phyloP scores from a whole-genome alignment of 2,888 invertebrate genomes.

The Teinopalpus imperialis region DNA sequence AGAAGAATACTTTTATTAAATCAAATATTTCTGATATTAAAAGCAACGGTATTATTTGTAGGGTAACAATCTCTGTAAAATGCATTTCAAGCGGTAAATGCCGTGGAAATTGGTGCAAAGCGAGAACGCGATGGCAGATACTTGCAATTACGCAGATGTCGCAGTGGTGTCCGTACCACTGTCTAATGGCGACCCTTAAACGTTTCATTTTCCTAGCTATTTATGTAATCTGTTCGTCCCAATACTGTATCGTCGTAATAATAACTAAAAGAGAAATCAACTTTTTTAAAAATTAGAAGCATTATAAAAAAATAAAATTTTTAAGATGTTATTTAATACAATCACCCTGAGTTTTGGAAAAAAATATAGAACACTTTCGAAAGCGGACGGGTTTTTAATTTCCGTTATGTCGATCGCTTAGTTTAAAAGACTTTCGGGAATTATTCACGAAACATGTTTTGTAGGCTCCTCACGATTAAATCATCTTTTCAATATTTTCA shows the following conservation, averaged over 20 bases:
- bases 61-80: conserved; percentile 66
- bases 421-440: conserved; percentile 74
- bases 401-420: conserved; percentile 79
- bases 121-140: conserved; percentile 55
- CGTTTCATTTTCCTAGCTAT: conserved; percentile 43
- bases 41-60: conserved; percentile 53
- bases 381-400: conserved; percentile 69
- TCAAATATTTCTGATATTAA: conserved; percentile 48
- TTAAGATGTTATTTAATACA: conserved; percentile 30
- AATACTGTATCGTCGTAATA: conserved; percentile 21
- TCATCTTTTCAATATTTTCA: conserved; percentile 35
- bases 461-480: conserved; percentile 8
- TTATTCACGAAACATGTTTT: conserved; percentile 58
- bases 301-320: too few species aligned
- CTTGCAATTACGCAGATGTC: conserved; percentile 71
- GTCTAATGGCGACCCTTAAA: conserved; percentile 45
- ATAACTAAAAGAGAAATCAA: too few species aligned
- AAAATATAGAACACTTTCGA: conserved; percentile 45
- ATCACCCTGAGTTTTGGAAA: conserved; percentile 32
- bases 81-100: conserved; percentile 72
- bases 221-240: conserved; percentile 37
- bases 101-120: conserved; percentile 67
- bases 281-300: too few species aligned
- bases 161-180: conserved; percentile 43
- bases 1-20: conserved; percentile 27